Conservation (phyloP, 1,140 invertebrate species). For the honey bee (Apis mellifera) region Amel_HAv3.1 CM009931.2:7879501-7880000, state of each 20-base stretch:
- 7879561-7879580: background rate
- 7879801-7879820: background rate
- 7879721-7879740: conserved; percentile 68
- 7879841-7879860: background rate
- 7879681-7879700: conserved; percentile 45
- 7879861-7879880: background rate
- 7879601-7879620: background rate
- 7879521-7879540: background rate
- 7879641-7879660: conserved; percentile 29
- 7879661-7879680: conserved; percentile 25
- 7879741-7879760: conserved; percentile 78
- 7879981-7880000: background rate
- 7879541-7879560: too few relatives aligned
- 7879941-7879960: background rate
- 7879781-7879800: conserved; percentile 33
- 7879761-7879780: conserved; percentile 71
- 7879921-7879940: background rate
- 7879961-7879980: background rate
- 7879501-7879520: too few relatives aligned
- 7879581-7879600: conserved; percentile 4
- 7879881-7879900: too few relatives aligned
- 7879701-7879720: conserved; percentile 66
- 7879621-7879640: conserved; percentile 29
- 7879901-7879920: background rate
- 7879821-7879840: too few relatives aligned